Percentiles rank a stretch among this genome's conserved stretches.
Evolutionary conservation across 2,797 vertebrate genomes (phyloP).

Genomic region (Discoglossus pictus): DNA sequence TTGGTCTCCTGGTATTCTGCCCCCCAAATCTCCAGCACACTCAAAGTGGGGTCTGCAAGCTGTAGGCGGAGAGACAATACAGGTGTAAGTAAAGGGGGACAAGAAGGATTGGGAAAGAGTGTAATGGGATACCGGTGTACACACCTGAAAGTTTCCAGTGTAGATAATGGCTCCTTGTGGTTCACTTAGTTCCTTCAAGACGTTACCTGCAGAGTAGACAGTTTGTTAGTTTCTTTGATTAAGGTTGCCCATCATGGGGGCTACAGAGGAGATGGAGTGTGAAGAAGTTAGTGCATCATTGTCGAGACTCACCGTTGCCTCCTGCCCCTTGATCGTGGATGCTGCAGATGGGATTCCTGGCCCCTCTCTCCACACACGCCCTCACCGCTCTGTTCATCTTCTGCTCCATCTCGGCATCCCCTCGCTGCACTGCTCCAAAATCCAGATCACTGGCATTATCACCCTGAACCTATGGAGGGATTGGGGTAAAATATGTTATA

Average conservation of each 20-base stretch:
- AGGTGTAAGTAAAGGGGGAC: not conserved
- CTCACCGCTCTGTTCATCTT: conserved; percentile 91
- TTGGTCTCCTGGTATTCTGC: conserved; percentile 95
- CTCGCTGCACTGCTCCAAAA: conserved; percentile 87
- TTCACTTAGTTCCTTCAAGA: conserved; percentile 89
- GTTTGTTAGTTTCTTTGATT: not conserved
- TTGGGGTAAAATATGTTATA: no score
- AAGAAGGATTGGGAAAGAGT: not conserved
- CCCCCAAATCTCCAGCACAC: conserved; percentile 90
- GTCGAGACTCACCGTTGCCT: conserved; percentile 79
- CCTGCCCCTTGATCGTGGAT: conserved; percentile 93
- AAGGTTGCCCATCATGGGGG: not conserved
- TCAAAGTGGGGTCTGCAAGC: conserved; percentile 89
- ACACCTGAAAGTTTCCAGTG: conserved; percentile 83
- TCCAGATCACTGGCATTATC: conserved; percentile 85
- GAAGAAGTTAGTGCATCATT: not conserved
- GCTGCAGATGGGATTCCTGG: conserved; percentile 85
- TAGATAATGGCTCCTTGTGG: conserved; percentile 86
- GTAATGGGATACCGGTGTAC: not conserved
- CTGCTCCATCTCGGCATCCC: conserved; percentile 94
- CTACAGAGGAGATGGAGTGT: not conserved
- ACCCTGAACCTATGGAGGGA: conserved; percentile 84
- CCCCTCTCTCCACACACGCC: conserved; percentile 80
- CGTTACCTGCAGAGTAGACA: conserved; percentile 68
- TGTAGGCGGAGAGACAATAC: conserved; percentile 49